These are phyloP conservation scores for Drosophila lacertosa DNA, from an alignment of 1,140 invertebrate species.

Conservation along the genomic window DNA sequence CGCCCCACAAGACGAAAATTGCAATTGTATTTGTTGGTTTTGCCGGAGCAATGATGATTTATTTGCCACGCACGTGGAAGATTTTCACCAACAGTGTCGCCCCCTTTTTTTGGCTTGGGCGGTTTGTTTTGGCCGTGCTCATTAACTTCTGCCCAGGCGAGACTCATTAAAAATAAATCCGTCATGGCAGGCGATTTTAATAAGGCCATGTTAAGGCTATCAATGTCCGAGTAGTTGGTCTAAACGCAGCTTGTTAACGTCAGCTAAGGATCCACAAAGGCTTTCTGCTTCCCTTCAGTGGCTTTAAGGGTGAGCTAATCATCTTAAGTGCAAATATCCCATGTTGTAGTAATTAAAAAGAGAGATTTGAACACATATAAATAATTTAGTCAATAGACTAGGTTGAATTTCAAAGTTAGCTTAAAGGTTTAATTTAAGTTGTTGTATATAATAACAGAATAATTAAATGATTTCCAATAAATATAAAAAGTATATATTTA, in stretches of 20 bases:
- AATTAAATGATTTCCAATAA: too few relatives aligned
- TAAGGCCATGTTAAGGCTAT: conserved; percentile 33
- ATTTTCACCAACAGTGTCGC: conserved; percentile 12
- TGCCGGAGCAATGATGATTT: conserved; percentile 75
- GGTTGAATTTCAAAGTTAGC: too few relatives aligned
- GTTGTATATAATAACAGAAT: too few relatives aligned
- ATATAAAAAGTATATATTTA: too few relatives aligned
- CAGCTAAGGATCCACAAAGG: conserved; percentile 31
- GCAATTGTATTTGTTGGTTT: conserved; percentile 65
- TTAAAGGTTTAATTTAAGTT: too few relatives aligned
- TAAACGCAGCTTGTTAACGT: conserved; percentile 59
- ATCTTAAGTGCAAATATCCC: not conserved
- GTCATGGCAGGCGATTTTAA: conserved; percentile 59
- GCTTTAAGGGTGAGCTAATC: not conserved
- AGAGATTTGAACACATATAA: conserved; percentile 8
- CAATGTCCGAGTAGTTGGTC: conserved; percentile 30
- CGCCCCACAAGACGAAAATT: conserved; percentile 48
- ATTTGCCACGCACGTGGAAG: conserved; percentile 63
- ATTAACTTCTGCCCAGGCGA: conserved; percentile 61
- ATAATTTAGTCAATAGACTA: too few relatives aligned
- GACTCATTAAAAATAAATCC: conserved; percentile 80
- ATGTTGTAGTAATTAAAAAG: conserved; percentile 3
- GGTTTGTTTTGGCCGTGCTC: conserved; percentile 58
- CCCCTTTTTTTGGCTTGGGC: conserved; percentile 25
- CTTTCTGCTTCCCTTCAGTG: not conserved